These are phyloP conservation scores for Ceyx margarethae DNA, from an alignment of 2,113 vertebrate genomes.

Conservation along the genomic window DNA sequence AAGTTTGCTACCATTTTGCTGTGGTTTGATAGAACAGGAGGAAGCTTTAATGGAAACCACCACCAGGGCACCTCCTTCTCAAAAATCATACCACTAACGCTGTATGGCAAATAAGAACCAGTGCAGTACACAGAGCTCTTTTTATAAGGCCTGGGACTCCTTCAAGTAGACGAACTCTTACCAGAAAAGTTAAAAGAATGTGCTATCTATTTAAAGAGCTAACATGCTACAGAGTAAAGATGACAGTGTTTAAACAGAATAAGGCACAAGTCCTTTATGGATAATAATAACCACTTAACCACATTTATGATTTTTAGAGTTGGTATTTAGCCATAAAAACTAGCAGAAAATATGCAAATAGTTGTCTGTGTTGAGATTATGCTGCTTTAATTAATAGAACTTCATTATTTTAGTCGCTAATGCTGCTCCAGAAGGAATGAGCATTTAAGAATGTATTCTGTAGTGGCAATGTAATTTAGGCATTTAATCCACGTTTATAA, in stretches of 20 bases:
- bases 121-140: neutral
- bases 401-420: slow-evolving; percentile 3
- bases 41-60: neutral
- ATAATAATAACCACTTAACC: neutral
- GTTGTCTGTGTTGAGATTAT: neutral
- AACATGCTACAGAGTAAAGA: neutral
- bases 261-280: neutral
- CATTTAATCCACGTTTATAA: neutral
- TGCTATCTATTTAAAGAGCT: neutral
- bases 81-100: neutral
- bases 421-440: neutral
- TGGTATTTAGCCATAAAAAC: neutral
- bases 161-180: neutral
- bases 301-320: neutral
- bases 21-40: neutral
- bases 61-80: neutral
- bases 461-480: neutral
- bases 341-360: neutral
- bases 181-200: neutral
- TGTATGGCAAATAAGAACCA: neutral
- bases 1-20: neutral
- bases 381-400: neutral
- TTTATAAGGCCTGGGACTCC: neutral
- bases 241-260: neutral
- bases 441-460: neutral